Base-by-base conservation (phyloP, 2,888 invertebrate genomes). In the Nomada fabriciana region DNA sequence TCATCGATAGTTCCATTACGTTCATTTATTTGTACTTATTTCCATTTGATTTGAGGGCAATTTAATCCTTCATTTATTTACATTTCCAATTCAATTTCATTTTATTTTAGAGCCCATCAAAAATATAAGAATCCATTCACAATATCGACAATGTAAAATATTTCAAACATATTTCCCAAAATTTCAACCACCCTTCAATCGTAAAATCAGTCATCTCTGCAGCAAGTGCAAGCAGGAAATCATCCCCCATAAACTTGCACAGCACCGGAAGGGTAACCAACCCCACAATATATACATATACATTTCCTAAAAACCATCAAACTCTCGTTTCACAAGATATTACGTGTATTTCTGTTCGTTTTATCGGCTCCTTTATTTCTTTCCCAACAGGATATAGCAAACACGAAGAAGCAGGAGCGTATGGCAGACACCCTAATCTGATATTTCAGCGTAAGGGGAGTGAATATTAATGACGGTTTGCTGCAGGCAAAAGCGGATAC, bases 401-500 rank as follows among this genome's bases (percentile, higher is more conserved):
- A 82, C 83, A 82, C 61, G 29, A 13, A n/a, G 29, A n/a, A 61
- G 64, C 36, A 25, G 65, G 50, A 73, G 53, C 68, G 78, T 36
- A 63, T 50, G 65, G 53, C 71, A 43, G 64, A 65, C 69, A 72
- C 73, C 77, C 85, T 87, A 89, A 89, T 90, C 89, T 88, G 89
- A 91, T 91, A 90, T 90, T 86, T 88, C 83, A 82, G 77, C 82
- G 84, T 77, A 86, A 87, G 81, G 84, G 86, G 81, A 88, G 85
- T 83, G 86, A 88, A 87, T 91, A 90, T 90, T 90, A 91, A 91
- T 89, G 89, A 88, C 85, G 74, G 76, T 81, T 80, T 63, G 85
- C 86, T 84, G 84, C 85, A 78, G 84, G 88, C 80, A 81, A 85
- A 70, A 85, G 84, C 78, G 65, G 83, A 83, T 80, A 86, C 85